Percentiles rank a stretch among this genome's conserved stretches.
Conservation (phyloP, 37 sponge, comb jelly and placozoan genomes). For the Bolinopsis microptera region DNA sequence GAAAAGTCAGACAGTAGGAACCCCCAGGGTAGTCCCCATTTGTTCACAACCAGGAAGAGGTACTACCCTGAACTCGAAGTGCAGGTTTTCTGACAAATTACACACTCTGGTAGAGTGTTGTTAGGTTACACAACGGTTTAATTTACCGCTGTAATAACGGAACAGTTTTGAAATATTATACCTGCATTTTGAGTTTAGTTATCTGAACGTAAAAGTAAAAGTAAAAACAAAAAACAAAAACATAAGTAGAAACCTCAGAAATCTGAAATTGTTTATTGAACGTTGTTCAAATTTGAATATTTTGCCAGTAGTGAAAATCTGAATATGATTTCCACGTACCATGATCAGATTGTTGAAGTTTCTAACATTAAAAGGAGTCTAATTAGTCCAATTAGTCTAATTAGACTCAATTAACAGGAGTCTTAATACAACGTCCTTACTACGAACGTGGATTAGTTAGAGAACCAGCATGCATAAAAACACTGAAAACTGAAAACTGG, state of each 20-base stretch:
- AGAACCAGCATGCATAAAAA: constrained; percentile 44
- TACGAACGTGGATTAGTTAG: not conserved
- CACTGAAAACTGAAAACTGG: not conserved
- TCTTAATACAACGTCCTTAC: not conserved
- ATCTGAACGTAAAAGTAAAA: not conserved
- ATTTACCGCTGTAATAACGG: too few relatives aligned
- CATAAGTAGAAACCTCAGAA: not conserved
- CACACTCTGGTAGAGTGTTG: too few relatives aligned
- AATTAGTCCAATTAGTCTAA: not conserved
- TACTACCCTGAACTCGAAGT: constrained; percentile 5
- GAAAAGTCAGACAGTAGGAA: not conserved
- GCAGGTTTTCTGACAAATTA: not conserved
- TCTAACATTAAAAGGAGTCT: not conserved
- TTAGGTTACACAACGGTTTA: too few relatives aligned
- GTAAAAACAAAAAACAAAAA: not conserved
- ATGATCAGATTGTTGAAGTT: not conserved
- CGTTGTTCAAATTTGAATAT: too few relatives aligned
- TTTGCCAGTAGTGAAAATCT: too few relatives aligned
- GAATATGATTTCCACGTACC: too few relatives aligned
- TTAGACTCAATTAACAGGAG: too few relatives aligned
- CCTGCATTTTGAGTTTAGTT: not conserved
- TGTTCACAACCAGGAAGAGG: not conserved
- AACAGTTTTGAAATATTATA: not conserved
- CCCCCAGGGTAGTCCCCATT: not conserved
- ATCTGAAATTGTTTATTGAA: too few relatives aligned